Percentiles rank a stretch among this genome's conserved stretches.
Conservation (phyloP, 2,797 vertebrate genomes). For the Benthosema pterotum region DNA sequence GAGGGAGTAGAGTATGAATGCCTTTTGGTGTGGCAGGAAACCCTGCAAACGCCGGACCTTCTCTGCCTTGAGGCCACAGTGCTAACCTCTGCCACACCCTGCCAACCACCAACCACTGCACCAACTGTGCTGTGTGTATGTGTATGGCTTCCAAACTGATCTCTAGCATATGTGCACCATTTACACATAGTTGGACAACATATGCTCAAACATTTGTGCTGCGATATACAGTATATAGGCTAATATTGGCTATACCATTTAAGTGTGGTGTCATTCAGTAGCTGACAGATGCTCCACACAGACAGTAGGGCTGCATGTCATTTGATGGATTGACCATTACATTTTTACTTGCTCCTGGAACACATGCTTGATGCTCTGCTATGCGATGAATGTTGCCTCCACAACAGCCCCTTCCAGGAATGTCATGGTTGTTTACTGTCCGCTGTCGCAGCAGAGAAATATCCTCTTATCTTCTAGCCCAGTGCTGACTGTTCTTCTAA, state of each 20-base stretch:
- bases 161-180: not conserved
- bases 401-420: conserved; percentile 39
- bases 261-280: conserved; percentile 10
- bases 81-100: too few species aligned
- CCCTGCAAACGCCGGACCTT: too few species aligned
- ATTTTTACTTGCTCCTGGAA: not conserved
- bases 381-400: conserved; percentile 4
- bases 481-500: conserved; percentile 37
- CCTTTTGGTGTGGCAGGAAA: too few species aligned
- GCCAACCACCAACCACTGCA: too few species aligned
- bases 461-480: conserved; percentile 34
- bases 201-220: not conserved
- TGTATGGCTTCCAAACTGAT: not conserved
- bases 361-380: not conserved
- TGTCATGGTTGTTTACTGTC: conserved; percentile 47
- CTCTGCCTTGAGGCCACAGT: too few species aligned
- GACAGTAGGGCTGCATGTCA: not conserved
- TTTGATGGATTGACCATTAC: not conserved
- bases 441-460: conserved; percentile 38
- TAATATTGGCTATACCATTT: not conserved
- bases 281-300: not conserved
- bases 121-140: too few species aligned
- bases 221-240: not conserved
- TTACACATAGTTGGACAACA: not conserved
- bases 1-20: too few species aligned